Evolutionary conservation across 37 sponge, comb jelly and placozoan species (phyloP).

Genomic region (Amphimedon queenslandica): DNA sequence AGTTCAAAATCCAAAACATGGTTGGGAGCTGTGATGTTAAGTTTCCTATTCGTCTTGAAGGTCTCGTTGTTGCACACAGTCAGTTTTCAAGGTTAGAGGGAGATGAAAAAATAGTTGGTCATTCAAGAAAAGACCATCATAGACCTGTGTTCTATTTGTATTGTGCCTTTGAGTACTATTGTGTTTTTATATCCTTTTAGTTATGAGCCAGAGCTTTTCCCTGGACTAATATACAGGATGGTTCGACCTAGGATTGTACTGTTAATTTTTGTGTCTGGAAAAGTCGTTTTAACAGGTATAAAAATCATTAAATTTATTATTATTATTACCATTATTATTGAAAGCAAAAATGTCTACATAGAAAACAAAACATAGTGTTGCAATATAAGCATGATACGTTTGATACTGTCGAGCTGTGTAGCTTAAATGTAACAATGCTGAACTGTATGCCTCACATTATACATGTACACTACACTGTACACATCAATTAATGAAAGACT

Average conservation of each 20-base stretch:
- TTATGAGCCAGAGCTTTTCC: slow-evolving; percentile 99
- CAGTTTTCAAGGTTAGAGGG: slow-evolving; percentile 88
- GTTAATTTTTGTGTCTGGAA: slow-evolving; percentile 99
- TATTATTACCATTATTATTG: not conserved
- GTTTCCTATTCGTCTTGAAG: slow-evolving; percentile 96
- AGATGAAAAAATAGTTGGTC: not conserved
- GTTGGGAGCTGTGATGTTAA: slow-evolving; percentile 99
- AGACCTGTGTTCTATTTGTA: too few relatives aligned
- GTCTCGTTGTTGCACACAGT: slow-evolving; percentile 81
- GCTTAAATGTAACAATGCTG: too few relatives aligned
- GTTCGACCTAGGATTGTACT: slow-evolving; percentile 92
- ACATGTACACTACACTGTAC: too few relatives aligned
- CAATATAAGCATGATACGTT: too few relatives aligned
- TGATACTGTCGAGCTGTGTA: too few relatives aligned
- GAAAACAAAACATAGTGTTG: too few relatives aligned
- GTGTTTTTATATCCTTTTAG: slow-evolving; percentile 21
- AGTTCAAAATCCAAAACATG: slow-evolving; percentile 99
- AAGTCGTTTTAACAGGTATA: slow-evolving; percentile 95
- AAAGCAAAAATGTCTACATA: too few relatives aligned
- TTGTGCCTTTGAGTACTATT: not conserved
- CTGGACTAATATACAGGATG: slow-evolving; percentile 98
- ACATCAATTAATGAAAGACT: not conserved
- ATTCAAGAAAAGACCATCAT: not conserved
- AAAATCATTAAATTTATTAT: not conserved
- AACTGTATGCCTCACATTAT: too few relatives aligned